Base-by-base conservation (phyloP, 2,113 vertebrate genomes). In the Calcarius ornatus region DNA sequence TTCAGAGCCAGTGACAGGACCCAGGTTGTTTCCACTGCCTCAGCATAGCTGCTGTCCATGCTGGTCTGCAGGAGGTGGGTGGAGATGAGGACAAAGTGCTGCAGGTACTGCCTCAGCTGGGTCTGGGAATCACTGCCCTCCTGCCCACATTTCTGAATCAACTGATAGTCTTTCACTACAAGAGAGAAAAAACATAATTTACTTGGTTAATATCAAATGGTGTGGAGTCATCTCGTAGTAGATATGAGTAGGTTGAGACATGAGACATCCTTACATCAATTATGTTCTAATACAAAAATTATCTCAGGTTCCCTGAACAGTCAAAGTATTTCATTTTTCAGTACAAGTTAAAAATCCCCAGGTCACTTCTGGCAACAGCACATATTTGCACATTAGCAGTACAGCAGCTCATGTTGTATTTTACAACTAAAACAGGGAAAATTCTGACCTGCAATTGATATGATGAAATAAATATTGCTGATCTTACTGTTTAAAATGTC, bases 1-100 rank as follows among this genome's bases (percentile, higher is more conserved):
- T 99, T 99, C 3, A 99, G 98, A 40, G 99, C 98, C 1, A 99
- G 97, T 0, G 99, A 99, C 53, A 99, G 97, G 87, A 99, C 99
- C 99, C 99, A 99, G 4, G 99, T 99, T 45, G 99, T 99, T 95
- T 99, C 99, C 92, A 99, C 99, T 2, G 99, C 99, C 82, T 99
- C 99, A 3, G 98, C 37, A 78, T 97, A 98, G 65, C 97, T 97
- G 65, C 98, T 98, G 77, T 99, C 99, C 95, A 98, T 97, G 92
- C 95, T 98, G 60, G 92, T 97, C 91, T 99, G 99, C 80, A 99
- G 97, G 9, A 99, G 98, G 71, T 99, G 98, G 70, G 98, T 99
- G 92, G 98, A 98, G 48, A 99, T 99, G 16, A 98, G 98, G 45
- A 98, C 99, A 57, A 99, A 99, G 87, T 99, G 98, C 93, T 98